Percentiles rank a stretch among this genome's conserved stretches.
Conservation (phyloP, 2,797 vertebrate species). For the Numenius phaeopus region DNA sequence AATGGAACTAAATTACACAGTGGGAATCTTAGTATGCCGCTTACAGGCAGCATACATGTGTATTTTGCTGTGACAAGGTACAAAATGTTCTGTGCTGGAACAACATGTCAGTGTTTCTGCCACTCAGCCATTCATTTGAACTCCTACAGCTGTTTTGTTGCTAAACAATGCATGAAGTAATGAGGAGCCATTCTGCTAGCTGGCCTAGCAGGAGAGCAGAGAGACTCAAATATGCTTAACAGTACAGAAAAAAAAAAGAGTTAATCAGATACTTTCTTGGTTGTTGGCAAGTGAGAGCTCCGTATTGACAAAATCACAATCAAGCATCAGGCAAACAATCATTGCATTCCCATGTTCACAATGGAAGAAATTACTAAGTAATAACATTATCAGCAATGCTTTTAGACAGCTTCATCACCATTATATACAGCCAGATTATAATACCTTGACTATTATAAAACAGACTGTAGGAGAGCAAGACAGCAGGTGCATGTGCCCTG, state of each 20-base stretch:
- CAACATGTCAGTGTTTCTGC: background rate
- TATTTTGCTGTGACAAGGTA: background rate
- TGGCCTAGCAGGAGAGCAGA: background rate
- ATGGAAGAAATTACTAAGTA: background rate
- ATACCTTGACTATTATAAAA: background rate
- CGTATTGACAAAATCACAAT: constrained; percentile 2
- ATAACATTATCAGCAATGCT: background rate
- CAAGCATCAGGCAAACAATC: constrained; percentile 1
- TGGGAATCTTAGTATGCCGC: background rate
- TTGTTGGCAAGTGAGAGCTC: background rate
- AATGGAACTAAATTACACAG: background rate
- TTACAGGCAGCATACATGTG: background rate
- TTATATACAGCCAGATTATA: background rate
- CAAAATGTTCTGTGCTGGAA: background rate
- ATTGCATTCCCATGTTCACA: background rate
- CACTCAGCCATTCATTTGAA: background rate
- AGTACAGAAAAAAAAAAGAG: background rate
- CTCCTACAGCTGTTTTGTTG: background rate
- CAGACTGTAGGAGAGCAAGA: background rate
- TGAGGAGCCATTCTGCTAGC: background rate
- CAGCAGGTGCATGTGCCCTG: background rate
- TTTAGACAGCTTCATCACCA: background rate
- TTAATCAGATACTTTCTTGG: constrained; percentile 29
- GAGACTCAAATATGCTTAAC: background rate
- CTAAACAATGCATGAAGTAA: background rate